Evolutionary conservation across 1,140 invertebrate genomes (phyloP).

Genomic region (Platyscapa corneri): DNA sequence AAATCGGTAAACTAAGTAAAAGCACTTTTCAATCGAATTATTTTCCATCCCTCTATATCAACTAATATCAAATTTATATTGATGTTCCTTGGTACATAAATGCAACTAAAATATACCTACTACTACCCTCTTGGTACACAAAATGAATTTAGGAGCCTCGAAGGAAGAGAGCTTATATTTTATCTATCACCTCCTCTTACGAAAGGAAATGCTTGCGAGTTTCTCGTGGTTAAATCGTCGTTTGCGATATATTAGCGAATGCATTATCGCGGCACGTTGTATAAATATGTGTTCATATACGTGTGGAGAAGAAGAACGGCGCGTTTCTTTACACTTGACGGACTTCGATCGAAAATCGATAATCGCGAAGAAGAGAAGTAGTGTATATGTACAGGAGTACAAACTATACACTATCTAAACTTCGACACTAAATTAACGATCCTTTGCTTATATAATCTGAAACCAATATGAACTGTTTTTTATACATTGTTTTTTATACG

Average conservation of each 20-base stretch:
- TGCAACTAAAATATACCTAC: constrained; percentile 12
- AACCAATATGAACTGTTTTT: constrained; percentile 4
- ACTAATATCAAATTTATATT: constrained; percentile 44
- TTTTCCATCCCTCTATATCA: constrained; percentile 12
- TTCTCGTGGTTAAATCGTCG: constrained; percentile 32
- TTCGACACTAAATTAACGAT: constrained; percentile 23
- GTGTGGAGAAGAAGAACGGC: not conserved
- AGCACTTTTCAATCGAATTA: constrained; percentile 42
- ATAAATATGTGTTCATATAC: not conserved
- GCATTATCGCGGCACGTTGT: constrained; percentile 40
- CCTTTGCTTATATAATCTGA: not conserved
- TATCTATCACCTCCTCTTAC: constrained; percentile 22
- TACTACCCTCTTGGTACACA: not conserved
- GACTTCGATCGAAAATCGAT: constrained; percentile 41
- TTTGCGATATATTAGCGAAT: constrained; percentile 44
- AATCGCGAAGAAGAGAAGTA: not conserved
- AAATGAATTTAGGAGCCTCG: constrained; percentile 36
- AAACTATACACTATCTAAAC: not conserved
- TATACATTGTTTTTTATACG: not conserved
- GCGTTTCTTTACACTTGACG: constrained; percentile 28
- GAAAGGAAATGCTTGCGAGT: not conserved
- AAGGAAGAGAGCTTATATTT: not conserved
- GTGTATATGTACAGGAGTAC: not conserved
- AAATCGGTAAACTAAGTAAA: constrained; percentile 32
- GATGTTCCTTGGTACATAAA: constrained; percentile 24